Conservation (phyloP, 53 echinoderm and acorn worm species). For the Glandiceps talaboti region DNA sequence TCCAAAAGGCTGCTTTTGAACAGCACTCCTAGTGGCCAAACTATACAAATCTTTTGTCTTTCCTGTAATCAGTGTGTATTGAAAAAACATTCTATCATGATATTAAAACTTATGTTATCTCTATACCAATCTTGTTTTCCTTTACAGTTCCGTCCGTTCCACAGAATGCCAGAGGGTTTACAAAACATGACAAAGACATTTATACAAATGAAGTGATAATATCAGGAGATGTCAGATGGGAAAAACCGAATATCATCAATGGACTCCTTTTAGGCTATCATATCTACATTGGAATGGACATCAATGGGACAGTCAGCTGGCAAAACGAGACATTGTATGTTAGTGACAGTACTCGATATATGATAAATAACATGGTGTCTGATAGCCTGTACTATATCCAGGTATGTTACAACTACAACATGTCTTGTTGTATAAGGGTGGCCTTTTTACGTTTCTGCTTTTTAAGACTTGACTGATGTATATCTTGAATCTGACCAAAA, state of each 20-base stretch:
- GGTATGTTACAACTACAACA: slow-evolving; percentile 26
- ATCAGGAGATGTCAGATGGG: slow-evolving; percentile 63
- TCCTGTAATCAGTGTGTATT: no score
- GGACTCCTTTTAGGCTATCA: slow-evolving; percentile 62
- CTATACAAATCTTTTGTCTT: no score
- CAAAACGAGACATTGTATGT: slow-evolving; percentile 12
- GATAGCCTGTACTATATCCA: slow-evolving; percentile 36
- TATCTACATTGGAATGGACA: slow-evolving; percentile 40
- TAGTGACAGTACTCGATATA: slow-evolving; percentile 5
- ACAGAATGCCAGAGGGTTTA: slow-evolving; percentile 44
- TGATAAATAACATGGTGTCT: slow-evolving; percentile 10
- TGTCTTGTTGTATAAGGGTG: neutral
- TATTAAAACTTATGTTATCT: no score
- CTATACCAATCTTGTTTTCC: no score
- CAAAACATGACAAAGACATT: slow-evolving; percentile 39
- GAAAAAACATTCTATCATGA: no score
- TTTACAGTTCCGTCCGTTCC: slow-evolving; percentile 62
- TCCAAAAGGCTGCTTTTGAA: no score
- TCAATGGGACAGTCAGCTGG: neutral
- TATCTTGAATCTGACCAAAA: no score
- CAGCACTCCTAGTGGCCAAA: no score
- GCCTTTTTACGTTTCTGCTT: no score
- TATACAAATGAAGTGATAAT: slow-evolving; percentile 25
- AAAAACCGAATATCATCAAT: slow-evolving; percentile 32
- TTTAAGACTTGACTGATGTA: no score